These are phyloP conservation scores for Trissolcus basalis DNA, from an alignment of 1,140 invertebrate species.

Conservation along the genomic window DNA sequence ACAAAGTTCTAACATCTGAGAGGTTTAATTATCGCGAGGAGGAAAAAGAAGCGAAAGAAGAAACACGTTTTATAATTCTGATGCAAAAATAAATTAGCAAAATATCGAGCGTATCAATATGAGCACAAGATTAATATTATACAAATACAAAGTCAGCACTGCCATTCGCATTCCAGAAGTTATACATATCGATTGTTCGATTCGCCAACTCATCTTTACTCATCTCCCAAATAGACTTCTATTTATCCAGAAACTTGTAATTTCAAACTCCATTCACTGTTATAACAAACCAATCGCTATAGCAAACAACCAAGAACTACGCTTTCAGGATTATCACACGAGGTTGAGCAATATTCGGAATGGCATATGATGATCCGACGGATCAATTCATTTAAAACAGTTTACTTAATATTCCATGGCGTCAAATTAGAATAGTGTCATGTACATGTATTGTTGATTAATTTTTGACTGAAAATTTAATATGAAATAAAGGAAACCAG, in stretches of 20 bases:
- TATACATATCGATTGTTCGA: constrained; percentile 34
- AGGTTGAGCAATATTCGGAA: constrained; percentile 26
- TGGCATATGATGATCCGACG: constrained; percentile 32
- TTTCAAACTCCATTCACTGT: constrained; percentile 50
- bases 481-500: too few relatives aligned
- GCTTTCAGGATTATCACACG: constrained; percentile 47
- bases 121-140: constrained; percentile 3
- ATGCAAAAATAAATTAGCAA: too few relatives aligned
- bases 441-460: too few relatives aligned
- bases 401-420: constrained; percentile 11
- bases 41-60: not conserved
- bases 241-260: constrained; percentile 44
- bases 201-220: constrained; percentile 25
- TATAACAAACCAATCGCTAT: constrained; percentile 50
- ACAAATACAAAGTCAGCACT: constrained; percentile 2
- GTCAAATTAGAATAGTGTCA: too few relatives aligned
- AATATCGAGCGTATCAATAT: too few relatives aligned
- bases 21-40: not conserved
- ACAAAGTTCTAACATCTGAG: not conserved
- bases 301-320: constrained; percentile 42
- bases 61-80: too few relatives aligned
- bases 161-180: constrained; percentile 13
- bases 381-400: constrained; percentile 25
- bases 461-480: too few relatives aligned
- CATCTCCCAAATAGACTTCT: constrained; percentile 26